Evolutionary conservation across 2,113 vertebrate genomes (phyloP).

Genomic region (Oryzias melastigma): DNA sequence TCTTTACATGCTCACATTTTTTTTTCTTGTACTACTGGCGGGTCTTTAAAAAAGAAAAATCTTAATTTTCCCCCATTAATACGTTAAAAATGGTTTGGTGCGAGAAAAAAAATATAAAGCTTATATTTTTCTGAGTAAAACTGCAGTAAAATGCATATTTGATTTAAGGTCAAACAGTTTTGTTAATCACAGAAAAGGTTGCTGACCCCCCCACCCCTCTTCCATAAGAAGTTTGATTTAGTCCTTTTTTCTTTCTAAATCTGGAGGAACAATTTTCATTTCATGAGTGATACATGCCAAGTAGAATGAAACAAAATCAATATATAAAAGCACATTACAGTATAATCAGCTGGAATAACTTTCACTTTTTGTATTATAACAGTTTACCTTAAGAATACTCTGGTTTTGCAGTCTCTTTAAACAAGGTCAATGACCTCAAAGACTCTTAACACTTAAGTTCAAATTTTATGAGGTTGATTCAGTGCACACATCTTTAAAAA

Average conservation of each 20-base stretch:
- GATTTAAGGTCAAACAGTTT: not conserved
- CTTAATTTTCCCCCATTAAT: too few relatives aligned
- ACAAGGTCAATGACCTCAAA: conserved; percentile 32
- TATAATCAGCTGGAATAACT: conserved; percentile 29
- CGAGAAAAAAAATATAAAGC: too few relatives aligned
- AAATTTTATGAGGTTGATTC: conserved; percentile 29
- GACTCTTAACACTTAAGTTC: conserved; percentile 9
- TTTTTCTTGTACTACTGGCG: too few relatives aligned
- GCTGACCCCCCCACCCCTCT: conserved; percentile 15
- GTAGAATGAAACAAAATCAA: conserved; percentile 24
- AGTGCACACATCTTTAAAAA: conserved; percentile 45
- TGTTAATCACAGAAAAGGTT: conserved; percentile 2
- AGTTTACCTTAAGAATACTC: conserved; percentile 57
- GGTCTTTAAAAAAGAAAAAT: too few relatives aligned
- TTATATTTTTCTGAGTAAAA: too few relatives aligned
- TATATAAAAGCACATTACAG: conserved; percentile 12
- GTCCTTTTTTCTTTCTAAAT: conserved; percentile 7
- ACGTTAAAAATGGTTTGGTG: too few relatives aligned
- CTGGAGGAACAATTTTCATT: conserved; percentile 61
- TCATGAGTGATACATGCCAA: conserved; percentile 65
- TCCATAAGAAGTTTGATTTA: too few relatives aligned
- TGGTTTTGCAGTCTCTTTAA: conserved; percentile 52
- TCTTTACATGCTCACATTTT: too few relatives aligned
- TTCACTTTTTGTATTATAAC: conserved; percentile 21
- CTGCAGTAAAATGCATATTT: too few relatives aligned